These are phyloP conservation scores for Indicator maculatus DNA, from an alignment of 2,113 vertebrate species.

Conservation along the genomic window DNA sequence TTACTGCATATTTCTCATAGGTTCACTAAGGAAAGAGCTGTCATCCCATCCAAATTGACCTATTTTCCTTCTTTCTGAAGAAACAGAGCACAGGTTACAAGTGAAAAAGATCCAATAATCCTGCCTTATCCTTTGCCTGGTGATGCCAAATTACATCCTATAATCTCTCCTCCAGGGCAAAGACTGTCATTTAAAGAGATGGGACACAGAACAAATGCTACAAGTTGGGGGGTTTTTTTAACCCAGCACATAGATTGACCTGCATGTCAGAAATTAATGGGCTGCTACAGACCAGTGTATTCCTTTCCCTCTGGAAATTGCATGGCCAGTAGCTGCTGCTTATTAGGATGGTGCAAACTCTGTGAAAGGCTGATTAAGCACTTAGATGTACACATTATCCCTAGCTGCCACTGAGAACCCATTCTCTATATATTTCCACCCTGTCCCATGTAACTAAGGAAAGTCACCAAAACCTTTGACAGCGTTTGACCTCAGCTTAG, in stretches of 20 bases:
- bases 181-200: not conserved
- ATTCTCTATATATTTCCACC: not conserved
- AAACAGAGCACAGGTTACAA: not conserved
- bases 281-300: not conserved
- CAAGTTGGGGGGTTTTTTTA: not conserved
- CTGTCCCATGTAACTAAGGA: not conserved
- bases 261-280: not conserved
- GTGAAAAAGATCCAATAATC: not conserved
- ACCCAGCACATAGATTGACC: not conserved
- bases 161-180: conserved; percentile 1
- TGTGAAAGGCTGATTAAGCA: not conserved
- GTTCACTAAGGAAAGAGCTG: not conserved
- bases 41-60: not conserved
- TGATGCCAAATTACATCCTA: not conserved
- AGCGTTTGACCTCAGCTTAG: not conserved
- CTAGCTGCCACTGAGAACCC: not conserved
- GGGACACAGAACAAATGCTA: not conserved
- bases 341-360: not conserved
- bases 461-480: not conserved
- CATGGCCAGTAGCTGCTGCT: not conserved
- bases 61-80: not conserved
- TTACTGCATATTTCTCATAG: not conserved
- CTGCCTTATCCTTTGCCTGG: not conserved
- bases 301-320: not conserved
- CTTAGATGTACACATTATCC: not conserved